Evolutionary conservation across 2,797 vertebrate genomes (phyloP).

Genomic region (Lophotriccus pileatus): DNA sequence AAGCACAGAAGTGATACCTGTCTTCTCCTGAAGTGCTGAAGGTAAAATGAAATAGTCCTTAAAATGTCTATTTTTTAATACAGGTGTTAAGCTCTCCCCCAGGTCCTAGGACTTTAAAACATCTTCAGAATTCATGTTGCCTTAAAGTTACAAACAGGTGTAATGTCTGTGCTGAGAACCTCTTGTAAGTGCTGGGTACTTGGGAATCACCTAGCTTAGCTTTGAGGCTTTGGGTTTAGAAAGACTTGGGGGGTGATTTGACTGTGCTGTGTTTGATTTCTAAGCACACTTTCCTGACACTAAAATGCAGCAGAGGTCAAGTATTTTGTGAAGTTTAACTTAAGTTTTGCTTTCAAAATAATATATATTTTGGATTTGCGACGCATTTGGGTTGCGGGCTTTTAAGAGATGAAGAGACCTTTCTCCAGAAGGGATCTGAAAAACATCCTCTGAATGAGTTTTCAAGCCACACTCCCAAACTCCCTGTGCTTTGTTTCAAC

Average conservation of each 20-base stretch:
- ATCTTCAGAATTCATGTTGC: not conserved
- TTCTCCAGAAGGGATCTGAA: conserved; percentile 55
- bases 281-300: not conserved
- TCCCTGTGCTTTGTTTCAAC: not conserved
- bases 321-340: conserved; percentile 6
- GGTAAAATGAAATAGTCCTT: not conserved
- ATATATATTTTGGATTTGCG: not conserved
- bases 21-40: not conserved
- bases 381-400: not conserved
- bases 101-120: not conserved
- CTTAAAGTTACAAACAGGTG: not conserved
- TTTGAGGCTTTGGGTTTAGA: not conserved
- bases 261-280: not conserved
- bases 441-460: conserved; percentile 35
- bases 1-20: not conserved
- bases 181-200: not conserved
- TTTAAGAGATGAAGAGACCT: conserved; percentile 4
- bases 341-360: conserved; percentile 21
- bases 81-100: not conserved
- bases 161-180: not conserved
- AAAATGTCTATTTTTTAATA: not conserved
- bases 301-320: conserved; percentile 17
- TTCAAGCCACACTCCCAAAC: not conserved
- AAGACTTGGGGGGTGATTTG: not conserved
- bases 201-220: not conserved